Evolutionary conservation across 2,888 invertebrate genomes (phyloP).

Genomic region (Eilema sororculum): DNA sequence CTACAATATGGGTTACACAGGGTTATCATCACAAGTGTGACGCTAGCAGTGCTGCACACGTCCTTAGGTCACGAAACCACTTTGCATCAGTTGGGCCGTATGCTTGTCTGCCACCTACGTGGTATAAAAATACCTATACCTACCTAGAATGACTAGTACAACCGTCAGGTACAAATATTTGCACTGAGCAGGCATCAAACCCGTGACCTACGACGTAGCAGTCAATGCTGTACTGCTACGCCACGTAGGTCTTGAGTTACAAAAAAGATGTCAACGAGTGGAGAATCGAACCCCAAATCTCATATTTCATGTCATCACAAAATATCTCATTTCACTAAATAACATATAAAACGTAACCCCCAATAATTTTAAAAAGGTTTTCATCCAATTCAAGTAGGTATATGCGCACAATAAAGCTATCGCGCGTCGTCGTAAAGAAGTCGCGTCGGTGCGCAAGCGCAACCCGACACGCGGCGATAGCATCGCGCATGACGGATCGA

Average conservation of each 20-base stretch:
- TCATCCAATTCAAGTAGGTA: constrained; percentile 37
- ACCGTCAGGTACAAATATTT: background rate
- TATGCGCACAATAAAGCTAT: constrained; percentile 41
- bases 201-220: background rate
- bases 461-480: constrained; percentile 64
- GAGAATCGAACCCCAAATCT: background rate
- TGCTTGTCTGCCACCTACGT: no score
- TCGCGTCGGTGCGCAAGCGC: constrained; percentile 45
- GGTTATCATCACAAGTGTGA: no score
- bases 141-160: no score
- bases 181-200: background rate
- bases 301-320: constrained; percentile 10
- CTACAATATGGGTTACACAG: no score
- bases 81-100: no score
- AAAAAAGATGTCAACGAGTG: background rate
- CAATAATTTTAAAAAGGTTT: constrained; percentile 34
- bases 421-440: constrained; percentile 53
- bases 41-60: no score
- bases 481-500: constrained; percentile 52
- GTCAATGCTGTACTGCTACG: background rate
- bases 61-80: no score
- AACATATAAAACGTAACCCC: constrained; percentile 17
- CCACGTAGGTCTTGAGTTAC: background rate
- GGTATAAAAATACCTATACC: background rate
- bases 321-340: constrained; percentile 12